Base-by-base conservation (phyloP, 2,113 vertebrate species). In the Urocolius indicus region DNA sequence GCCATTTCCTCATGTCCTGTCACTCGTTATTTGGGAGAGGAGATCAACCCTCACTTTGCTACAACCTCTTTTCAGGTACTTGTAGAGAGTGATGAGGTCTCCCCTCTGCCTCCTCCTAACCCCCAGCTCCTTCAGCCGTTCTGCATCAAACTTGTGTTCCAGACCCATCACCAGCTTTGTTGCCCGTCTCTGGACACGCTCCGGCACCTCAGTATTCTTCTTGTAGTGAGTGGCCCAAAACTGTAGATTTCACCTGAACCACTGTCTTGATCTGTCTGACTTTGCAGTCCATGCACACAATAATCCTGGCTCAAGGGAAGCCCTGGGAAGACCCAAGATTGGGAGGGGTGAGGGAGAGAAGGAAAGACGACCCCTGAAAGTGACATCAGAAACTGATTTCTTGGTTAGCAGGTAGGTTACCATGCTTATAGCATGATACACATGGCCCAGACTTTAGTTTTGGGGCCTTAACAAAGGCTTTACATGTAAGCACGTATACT, bases 371-470 rank as follows among this genome's bases (percentile, higher is more conserved):
- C 16, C 12, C 15, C 11, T 48, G 19, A 3, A 7, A 24, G 13
- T 55, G 67, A 32, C 21, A 34, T 30, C 65, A 81, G 12, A 68
- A 54, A 11, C 15, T 26, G 58, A 27, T 61, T 66, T 59, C 41
- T 49, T 84, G 51, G 5, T 67, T 66, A 73, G 18, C 72, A 29
- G 55, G 49, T 18, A 43, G 12, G 34, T 48, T 62, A 21, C 30
- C 9, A 3, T 21, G 8, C 22, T 46, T 65, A 41, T 41, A 7
- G 18, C 22, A 3, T 59, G 30, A 34, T 15, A 29, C 6, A 20
- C 4, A 8, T 5, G 17, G 48, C 27, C 68, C 36, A 67, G 2
- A 14, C 20, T 32, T 55, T 7, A 36, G 26, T 41, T 4, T 0
- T 45, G 34, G 14, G 11, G 18, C 43, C 62, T 82, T 77, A 18